Evolutionary conservation across 1,140 invertebrate genomes (phyloP).

Genomic region (Paraescarpia echinospica): DNA sequence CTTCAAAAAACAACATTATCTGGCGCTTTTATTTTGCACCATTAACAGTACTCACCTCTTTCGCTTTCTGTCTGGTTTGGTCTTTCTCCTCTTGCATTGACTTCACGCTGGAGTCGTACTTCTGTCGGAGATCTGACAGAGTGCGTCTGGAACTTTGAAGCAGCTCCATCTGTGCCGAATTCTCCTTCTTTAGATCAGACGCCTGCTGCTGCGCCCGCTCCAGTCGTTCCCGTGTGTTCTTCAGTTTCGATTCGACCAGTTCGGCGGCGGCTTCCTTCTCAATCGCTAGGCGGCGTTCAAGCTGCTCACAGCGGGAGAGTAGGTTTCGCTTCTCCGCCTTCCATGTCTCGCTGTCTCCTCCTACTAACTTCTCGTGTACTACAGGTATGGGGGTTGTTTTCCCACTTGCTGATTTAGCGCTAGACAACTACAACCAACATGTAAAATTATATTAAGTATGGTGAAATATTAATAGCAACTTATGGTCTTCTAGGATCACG

Average conservation of each 20-base stretch:
- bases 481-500: too few species aligned
- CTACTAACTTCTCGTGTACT: constrained; percentile 10
- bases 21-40: neutral
- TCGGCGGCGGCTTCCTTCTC: neutral
- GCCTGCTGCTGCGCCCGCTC: neutral
- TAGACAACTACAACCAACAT: neutral
- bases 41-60: constrained; percentile 10
- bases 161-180: constrained; percentile 25
- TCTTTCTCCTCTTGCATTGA: constrained; percentile 29
- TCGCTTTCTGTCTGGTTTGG: constrained; percentile 17
- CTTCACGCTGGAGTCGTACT: constrained; percentile 20
- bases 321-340: neutral
- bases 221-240: neutral
- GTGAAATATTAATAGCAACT: neutral
- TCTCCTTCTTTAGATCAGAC: constrained; percentile 18
- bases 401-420: neutral
- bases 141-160: constrained; percentile 28
- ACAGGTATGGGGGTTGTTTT: neutral
- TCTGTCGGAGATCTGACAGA: constrained; percentile 24
- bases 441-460: neutral
- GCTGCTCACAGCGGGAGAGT: neutral
- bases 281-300: neutral
- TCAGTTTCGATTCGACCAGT: neutral
- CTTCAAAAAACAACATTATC: neutral
- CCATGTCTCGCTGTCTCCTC: neutral